Percentiles rank a stretch among this genome's conserved stretches.
Evolutionary conservation across 2,797 vertebrate genomes (phyloP).

Genomic region (Odontamblyopus lacepedii): DNA sequence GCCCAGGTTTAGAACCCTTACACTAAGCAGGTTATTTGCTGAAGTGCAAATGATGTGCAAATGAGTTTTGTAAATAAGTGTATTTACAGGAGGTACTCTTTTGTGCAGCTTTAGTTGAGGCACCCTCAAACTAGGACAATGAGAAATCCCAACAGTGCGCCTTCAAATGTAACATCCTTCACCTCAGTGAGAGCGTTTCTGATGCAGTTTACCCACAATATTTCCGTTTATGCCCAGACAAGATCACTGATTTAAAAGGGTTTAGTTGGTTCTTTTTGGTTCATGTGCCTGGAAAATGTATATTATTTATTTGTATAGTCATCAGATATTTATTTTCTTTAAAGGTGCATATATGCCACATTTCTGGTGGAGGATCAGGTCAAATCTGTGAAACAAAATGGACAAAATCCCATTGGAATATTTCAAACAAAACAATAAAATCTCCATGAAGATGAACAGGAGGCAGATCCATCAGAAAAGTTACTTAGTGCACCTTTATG

Average conservation of each 20-base stretch:
- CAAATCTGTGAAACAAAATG: too few species aligned
- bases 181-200: not conserved
- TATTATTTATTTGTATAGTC: not conserved
- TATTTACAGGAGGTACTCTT: not conserved
- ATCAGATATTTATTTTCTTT: too few species aligned
- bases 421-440: too few species aligned
- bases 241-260: not conserved
- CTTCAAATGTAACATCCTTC: not conserved
- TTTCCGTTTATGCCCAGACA: too few species aligned
- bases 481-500: not conserved
- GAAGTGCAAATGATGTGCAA: conserved; percentile 1
- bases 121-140: not conserved
- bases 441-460: too few species aligned
- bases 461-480: too few species aligned
- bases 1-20: not conserved
- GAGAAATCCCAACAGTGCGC: not conserved
- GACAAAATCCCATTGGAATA: too few species aligned
- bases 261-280: not conserved
- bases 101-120: not conserved
- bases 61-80: not conserved
- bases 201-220: too few species aligned
- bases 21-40: not conserved
- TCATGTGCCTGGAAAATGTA: not conserved
- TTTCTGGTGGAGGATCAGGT: too few species aligned
- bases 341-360: too few species aligned